phyloP scores from a whole-genome alignment of 2,113 vertebrate genomes.

The Ageneiosus marmoratus region DNA sequence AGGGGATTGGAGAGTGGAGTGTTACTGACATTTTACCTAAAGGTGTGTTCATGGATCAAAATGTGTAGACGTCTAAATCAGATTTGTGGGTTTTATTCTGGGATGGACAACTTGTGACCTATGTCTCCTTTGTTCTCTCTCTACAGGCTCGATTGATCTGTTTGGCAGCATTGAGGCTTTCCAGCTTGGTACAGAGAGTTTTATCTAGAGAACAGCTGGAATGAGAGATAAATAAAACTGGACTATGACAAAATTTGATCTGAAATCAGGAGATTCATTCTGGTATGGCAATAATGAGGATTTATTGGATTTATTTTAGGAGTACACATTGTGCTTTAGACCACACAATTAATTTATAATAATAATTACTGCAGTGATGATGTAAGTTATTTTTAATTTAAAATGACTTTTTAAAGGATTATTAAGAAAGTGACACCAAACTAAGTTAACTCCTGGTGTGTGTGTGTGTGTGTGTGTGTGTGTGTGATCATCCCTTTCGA shows the following conservation, averaged over 20 bases:
- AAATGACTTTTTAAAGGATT: constrained; percentile 23
- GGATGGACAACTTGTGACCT: too few relatives aligned
- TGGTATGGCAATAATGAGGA: background rate
- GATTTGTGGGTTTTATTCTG: background rate
- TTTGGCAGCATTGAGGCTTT: background rate
- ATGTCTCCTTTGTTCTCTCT: background rate
- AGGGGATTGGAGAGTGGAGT: background rate
- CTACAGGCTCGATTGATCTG: background rate
- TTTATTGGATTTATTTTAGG: background rate
- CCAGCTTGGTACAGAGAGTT: background rate
- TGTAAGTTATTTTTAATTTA: background rate
- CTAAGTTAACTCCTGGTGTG: background rate
- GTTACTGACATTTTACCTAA: too few relatives aligned
- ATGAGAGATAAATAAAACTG: background rate
- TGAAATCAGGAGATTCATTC: background rate
- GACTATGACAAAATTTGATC: background rate
- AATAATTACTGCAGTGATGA: constrained; percentile 3
- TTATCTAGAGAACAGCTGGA: too few relatives aligned
- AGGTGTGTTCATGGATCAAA: background rate
- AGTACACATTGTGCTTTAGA: constrained; percentile 2
- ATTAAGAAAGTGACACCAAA: constrained; percentile 13
- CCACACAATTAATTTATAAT: background rate
- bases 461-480: constrained; percentile 24
- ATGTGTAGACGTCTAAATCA: background rate
- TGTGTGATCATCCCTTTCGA: constrained; percentile 18